phyloP scores from a whole-genome alignment of 2,113 vertebrate genomes.

The Anser brachyrhynchus region DNA sequence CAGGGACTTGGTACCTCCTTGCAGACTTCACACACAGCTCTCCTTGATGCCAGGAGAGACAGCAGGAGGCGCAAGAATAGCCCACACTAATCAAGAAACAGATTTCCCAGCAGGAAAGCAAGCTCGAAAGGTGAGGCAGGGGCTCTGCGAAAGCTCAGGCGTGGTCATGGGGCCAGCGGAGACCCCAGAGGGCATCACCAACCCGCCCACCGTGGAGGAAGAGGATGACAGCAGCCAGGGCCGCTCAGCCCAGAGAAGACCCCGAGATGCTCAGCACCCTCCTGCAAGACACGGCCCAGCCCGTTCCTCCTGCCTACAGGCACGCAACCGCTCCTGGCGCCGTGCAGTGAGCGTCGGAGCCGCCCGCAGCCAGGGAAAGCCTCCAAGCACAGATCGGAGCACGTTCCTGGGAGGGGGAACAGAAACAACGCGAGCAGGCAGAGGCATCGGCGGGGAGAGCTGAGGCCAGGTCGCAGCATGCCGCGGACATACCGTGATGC shows the following conservation, averaged over 20 bases:
- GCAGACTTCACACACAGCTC: neutral
- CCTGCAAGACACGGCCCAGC: neutral
- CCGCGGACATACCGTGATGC: neutral
- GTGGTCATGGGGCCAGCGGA: accelerated
- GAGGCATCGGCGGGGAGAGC: accelerated
- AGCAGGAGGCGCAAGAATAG: neutral
- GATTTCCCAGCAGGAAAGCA: neutral
- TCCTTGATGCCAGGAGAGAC: neutral
- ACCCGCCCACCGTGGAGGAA: neutral
- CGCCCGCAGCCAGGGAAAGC: neutral
- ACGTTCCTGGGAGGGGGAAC: neutral
- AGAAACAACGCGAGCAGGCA: neutral
- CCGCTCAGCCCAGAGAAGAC: neutral
- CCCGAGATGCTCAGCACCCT: accelerated
- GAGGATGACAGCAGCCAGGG: neutral
- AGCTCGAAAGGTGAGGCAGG: neutral
- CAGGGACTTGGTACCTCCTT: neutral
- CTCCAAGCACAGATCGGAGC: neutral
- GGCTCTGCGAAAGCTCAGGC: neutral
- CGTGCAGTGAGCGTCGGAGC: neutral
- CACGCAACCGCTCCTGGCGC: neutral
- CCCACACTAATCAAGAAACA: neutral
- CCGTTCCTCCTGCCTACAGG: neutral
- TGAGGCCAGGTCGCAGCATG: neutral
- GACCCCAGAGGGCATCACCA: neutral